These are phyloP conservation scores for Cossypha niveicapilla DNA, from an alignment of 2,797 vertebrate species.

Conservation along the genomic window DNA sequence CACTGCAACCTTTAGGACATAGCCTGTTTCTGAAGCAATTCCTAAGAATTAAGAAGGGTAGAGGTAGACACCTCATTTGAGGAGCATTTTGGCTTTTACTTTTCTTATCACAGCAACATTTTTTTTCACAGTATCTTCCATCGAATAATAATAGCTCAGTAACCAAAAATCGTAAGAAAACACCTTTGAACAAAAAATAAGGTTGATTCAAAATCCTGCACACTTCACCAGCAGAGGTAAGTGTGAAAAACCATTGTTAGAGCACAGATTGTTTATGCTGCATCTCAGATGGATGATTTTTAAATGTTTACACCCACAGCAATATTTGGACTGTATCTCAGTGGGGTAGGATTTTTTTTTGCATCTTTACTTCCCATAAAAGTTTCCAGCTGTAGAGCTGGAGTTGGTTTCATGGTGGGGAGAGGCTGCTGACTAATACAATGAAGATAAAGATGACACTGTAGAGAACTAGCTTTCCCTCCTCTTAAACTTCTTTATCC, in stretches of 20 bases:
- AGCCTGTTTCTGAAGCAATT: background rate
- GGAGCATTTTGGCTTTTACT: background rate
- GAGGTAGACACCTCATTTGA: background rate
- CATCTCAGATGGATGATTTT: background rate
- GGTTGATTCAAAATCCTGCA: background rate
- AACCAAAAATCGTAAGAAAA: background rate
- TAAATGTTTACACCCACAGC: background rate
- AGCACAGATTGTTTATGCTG: background rate
- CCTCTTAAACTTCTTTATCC: background rate
- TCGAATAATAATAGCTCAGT: background rate
- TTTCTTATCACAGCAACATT: background rate
- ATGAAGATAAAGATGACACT: background rate
- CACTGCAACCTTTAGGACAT: background rate
- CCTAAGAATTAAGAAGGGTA: background rate
- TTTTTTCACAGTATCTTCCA: background rate
- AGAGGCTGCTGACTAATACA: conserved; percentile 51
- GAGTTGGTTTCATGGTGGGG: background rate
- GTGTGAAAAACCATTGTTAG: background rate
- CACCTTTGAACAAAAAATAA: background rate
- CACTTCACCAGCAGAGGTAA: background rate
- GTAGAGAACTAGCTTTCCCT: conserved; percentile 22
- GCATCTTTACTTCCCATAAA: background rate
- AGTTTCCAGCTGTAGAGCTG: background rate
- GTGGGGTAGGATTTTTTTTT: background rate
- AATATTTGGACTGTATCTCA: background rate